Base-by-base conservation (phyloP, 2,888 invertebrate species). In the Nomada fabriciana region DNA sequence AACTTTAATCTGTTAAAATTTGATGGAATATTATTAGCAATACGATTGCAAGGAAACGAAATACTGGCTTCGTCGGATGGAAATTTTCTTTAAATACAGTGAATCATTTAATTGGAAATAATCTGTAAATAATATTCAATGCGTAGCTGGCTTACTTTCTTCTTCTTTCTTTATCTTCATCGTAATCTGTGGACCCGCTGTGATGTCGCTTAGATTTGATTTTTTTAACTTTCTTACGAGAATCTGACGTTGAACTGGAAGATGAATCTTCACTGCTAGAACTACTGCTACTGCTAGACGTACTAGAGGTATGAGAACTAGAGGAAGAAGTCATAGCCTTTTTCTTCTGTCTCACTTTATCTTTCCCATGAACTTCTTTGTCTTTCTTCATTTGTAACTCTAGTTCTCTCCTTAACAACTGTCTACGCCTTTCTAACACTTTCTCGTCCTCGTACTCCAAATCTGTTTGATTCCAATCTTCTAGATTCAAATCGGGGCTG, bases 361-460 rank as follows among this genome's bases (percentile, higher is more conserved):
- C 96, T 92, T 96, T 96, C 84, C 96, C 96, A 94, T 95, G 95
- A 89, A 96, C 95, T 93, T 96, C 96, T 89, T 95, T 95, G 91
- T 97, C 97, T 95, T 96, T 96, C 95, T 96, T 97, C 95, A 97
- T 94, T 94, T 97, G 97, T 92, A 97, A 94, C 93, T 97, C 97
- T 93, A 97, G 94, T 94, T 97, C 97, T 90, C 97, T 95, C 93
- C 97, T 97, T 91, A 97, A 94, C 91, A 97, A 96, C 91, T 96
- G 96, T 84, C 97, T 95, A 88, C 97, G 95, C 93, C 96, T 96
- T 94, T 97, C 97, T 91, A 97, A 94, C 86, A 96, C 96, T 93
- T 97, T 97, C 82, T 97, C 97, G 94, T 97, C 97, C 85, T 97
- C 97, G 94, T 97, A 97, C 93, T 97, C 97, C 94, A 97, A 94